These are phyloP conservation scores for Megaleporinus macrocephalus DNA, from an alignment of 2,113 vertebrate genomes.

Conservation along the genomic window DNA sequence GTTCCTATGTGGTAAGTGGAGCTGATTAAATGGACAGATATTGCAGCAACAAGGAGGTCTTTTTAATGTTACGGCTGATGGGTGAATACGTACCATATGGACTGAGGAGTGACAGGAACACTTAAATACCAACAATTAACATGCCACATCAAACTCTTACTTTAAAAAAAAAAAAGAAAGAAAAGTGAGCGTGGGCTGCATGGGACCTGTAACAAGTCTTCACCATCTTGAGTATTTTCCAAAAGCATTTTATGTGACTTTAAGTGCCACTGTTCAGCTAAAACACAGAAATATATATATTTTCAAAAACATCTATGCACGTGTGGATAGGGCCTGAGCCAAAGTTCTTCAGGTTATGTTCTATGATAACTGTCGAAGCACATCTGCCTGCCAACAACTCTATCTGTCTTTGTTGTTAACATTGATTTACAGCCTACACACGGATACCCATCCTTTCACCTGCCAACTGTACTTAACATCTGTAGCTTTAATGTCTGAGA, in stretches of 20 bases:
- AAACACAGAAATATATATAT: neutral
- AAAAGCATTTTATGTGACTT: neutral
- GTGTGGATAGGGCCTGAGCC: neutral
- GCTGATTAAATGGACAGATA: too few relatives aligned
- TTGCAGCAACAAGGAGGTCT: too few relatives aligned
- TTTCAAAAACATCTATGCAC: neutral
- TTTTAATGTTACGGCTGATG: too few relatives aligned
- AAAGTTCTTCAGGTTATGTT: neutral
- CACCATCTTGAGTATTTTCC: neutral
- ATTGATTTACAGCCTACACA: neutral
- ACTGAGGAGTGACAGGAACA: too few relatives aligned
- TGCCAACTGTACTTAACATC: neutral
- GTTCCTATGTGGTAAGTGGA: too few relatives aligned
- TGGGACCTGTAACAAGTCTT: neutral
- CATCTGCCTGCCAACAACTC: constrained; percentile 25
- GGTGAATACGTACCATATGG: too few relatives aligned
- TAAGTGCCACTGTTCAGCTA: neutral
- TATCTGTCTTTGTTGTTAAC: constrained; percentile 8
- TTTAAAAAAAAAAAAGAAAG: neutral
- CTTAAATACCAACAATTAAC: too few relatives aligned
- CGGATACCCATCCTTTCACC: neutral
- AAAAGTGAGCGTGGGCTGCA: neutral
- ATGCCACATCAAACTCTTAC: too few relatives aligned
- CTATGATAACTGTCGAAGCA: neutral
- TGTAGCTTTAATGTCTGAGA: too few relatives aligned